These are phyloP conservation scores for Mesoclemmys tuberculata DNA, from an alignment of 2,113 vertebrate genomes.

Conservation along the genomic window DNA sequence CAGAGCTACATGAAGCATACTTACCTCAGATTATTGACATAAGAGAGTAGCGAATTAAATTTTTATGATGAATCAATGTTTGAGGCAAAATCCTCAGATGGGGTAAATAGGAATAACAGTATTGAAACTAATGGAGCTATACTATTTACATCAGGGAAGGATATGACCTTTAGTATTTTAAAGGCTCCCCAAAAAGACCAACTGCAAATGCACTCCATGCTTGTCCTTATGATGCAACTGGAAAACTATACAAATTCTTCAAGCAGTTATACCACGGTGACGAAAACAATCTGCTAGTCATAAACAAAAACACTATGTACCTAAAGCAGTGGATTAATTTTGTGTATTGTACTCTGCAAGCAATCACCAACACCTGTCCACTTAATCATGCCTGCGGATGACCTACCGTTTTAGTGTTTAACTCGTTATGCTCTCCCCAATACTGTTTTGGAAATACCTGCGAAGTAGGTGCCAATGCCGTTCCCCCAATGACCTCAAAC, in stretches of 20 bases:
- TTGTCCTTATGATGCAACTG: neutral
- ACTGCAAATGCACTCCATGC: neutral
- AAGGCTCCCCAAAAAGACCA: neutral
- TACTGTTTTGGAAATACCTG: fast-evolving
- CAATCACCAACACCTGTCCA: neutral
- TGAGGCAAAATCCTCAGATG: neutral
- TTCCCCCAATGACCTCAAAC: neutral
- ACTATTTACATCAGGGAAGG: neutral
- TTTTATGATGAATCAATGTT: slow-evolving; percentile 17
- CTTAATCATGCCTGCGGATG: neutral
- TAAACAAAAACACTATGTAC: neutral
- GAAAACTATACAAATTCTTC: neutral
- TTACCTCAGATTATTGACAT: slow-evolving; percentile 3
- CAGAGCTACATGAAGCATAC: neutral
- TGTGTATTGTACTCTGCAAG: neutral
- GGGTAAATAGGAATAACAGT: neutral
- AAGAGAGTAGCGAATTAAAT: neutral
- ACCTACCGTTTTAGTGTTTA: neutral
- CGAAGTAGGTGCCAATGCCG: neutral
- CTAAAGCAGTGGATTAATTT: neutral
- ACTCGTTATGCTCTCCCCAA: neutral
- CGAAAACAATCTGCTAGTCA: neutral
- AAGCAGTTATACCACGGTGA: neutral
- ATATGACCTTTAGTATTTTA: neutral
- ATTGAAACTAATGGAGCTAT: neutral